Evolutionary conservation across 2,113 vertebrate genomes (phyloP), one percentile per base, ranked within the genome.

Genomic region (Apaloderma vittatum): DNA sequence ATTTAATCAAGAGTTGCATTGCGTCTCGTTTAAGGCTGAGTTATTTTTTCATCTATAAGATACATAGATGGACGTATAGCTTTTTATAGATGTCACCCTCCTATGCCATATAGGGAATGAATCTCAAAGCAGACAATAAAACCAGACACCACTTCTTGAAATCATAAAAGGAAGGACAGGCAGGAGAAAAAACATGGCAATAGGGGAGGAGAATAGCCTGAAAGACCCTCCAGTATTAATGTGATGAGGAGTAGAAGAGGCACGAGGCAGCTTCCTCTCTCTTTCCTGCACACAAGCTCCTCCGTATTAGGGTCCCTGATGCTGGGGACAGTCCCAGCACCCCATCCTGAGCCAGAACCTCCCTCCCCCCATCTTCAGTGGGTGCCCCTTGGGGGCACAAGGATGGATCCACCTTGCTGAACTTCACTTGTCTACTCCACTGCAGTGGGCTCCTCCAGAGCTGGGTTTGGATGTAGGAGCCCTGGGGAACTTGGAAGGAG

Each of bases 1-100:
- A 91, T 94, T 94, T 88, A 89, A 84, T 97, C 37, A 81, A 62
- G 90, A 70, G 9, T 37, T 88, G 76, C 55, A 27, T 20, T 83
- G 66, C 5, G 5, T 93, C 63, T 93, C 65, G 24, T 78, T 93
- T 96, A 88, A 86, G 54, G 10, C 34, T 84, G 76, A 34, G 36
- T 80, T 84, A 63, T 82, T 88, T 86, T 80, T 90, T 66, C 37
- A 21, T 72, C 70, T 94, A 4, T 45, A 49, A 76, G 36, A 71
- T 29, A 52, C 6, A 51, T 14, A 43, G 65, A 66, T 16, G 15
- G 51, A 72, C 5, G 5, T 8, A n/a, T n/a, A 54, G 46, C 16
- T 88, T 91, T 91, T 83, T 91, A 48, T 54, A 76, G 62, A 49
- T 10, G 3, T 80, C 22, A 2, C 40, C 72, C 52, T 95, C 46